phyloP scores from a whole-genome alignment of 2,113 vertebrate species.

The Nematolebias whitei region DNA sequence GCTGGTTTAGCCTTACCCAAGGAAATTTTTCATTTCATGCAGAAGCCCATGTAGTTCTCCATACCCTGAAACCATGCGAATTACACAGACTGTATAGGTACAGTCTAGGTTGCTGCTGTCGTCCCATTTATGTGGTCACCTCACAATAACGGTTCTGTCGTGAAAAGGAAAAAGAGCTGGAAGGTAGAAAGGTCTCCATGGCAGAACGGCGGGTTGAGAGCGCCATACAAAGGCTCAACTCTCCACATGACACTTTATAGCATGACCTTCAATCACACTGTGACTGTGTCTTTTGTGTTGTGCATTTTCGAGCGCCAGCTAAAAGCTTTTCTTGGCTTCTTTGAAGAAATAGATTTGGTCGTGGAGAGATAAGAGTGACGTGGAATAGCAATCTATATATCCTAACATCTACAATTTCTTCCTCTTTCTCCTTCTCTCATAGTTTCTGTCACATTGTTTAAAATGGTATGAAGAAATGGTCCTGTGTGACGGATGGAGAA shows the following conservation, averaged over 20 bases:
- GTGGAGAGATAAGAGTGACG: conserved; percentile 67
- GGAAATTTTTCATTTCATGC: neutral
- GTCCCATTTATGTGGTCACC: conserved; percentile 18
- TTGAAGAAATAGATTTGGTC: conserved; percentile 75
- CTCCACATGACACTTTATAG: conserved; percentile 67
- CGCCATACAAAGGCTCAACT: conserved; percentile 61
- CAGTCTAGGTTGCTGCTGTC: neutral
- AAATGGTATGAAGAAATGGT: conserved; percentile 12
- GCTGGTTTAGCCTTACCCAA: neutral
- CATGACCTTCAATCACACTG: conserved; percentile 72
- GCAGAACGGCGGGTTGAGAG: conserved; percentile 46
- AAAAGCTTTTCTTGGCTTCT: conserved; percentile 72
- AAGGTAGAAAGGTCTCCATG: conserved; percentile 55
- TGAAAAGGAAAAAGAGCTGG: conserved; percentile 23
- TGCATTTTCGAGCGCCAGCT: conserved; percentile 61
- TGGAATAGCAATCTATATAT: conserved; percentile 67
- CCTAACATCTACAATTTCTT: conserved; percentile 46
- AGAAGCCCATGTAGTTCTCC: conserved; percentile 4
- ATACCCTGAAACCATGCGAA: conserved; percentile 11
- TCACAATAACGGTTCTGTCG: conserved; percentile 16
- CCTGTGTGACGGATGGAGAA: neutral
- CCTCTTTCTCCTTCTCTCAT: conserved; percentile 16
- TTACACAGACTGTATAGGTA: conserved; percentile 13
- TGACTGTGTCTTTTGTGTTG: conserved; percentile 66
- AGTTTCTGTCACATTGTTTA: conserved; percentile 29